Conservation (phyloP, 2,797 vertebrate species). For the Sebastes jordani region DNA sequence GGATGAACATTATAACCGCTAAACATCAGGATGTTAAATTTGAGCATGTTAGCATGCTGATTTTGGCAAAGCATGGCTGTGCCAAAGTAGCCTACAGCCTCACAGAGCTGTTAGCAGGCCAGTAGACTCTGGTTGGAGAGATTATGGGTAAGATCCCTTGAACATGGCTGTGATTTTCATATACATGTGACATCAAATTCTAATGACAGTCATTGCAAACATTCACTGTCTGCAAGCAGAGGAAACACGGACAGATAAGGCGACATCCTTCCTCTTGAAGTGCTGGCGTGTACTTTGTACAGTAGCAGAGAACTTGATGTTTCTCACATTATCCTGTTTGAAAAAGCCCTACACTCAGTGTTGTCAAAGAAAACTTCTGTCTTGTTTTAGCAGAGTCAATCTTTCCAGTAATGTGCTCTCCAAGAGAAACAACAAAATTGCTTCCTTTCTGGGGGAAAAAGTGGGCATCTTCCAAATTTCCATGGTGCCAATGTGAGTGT, state of each 20-base stretch:
- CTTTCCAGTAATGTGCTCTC: constrained; percentile 33
- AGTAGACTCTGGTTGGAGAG: not conserved
- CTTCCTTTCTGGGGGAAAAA: constrained; percentile 24
- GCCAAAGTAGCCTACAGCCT: not conserved
- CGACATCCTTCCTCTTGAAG: constrained; percentile 8
- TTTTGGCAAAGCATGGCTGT: not conserved
- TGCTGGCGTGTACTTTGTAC: not conserved
- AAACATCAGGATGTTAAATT: no score
- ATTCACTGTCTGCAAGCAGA: constrained; percentile 10
- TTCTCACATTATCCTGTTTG: not conserved
- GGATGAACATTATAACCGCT: no score
- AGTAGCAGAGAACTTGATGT: not conserved
- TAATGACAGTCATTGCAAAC: constrained; percentile 1
- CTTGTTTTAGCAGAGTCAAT: constrained; percentile 17
- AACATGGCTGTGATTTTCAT: not conserved
- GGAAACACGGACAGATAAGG: constrained; percentile 13
- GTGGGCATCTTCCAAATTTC: constrained; percentile 36
- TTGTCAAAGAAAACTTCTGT: not conserved
- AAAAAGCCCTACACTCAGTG: not conserved
- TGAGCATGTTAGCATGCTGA: not conserved
- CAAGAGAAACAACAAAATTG: constrained; percentile 42
- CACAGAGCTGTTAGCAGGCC: not conserved
- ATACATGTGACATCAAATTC: not conserved
- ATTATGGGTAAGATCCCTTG: not conserved
- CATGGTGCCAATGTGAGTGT: constrained; percentile 28